Percentiles rank a stretch among this genome's conserved stretches.
These are phyloP conservation scores for Probosciger aterrimus DNA, from an alignment of 2,113 vertebrate species.

Conservation along the genomic window DNA sequence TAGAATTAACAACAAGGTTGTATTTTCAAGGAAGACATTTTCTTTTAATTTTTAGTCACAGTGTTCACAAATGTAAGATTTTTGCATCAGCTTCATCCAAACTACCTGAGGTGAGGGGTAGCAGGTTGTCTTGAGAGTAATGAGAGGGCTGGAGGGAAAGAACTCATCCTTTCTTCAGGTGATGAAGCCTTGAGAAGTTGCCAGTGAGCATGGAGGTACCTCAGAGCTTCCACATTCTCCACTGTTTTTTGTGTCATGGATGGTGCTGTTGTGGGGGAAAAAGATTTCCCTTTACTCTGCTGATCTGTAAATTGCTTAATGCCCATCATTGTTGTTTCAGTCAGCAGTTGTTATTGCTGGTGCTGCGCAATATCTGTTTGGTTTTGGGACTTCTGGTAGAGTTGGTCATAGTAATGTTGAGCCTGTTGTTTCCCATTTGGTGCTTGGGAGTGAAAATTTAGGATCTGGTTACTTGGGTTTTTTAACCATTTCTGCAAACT, in stretches of 20 bases:
- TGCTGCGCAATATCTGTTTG: neutral
- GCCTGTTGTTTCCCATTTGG: neutral
- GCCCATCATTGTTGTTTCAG: neutral
- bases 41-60: neutral
- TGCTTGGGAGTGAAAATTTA: neutral
- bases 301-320: neutral
- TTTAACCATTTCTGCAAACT: neutral
- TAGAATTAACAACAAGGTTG: neutral
- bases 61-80: neutral
- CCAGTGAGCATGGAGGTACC: neutral
- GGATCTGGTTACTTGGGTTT: neutral
- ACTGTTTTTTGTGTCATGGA: neutral
- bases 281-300: neutral
- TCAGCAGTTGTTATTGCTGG: neutral
- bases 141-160: neutral
- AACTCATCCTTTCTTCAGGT: neutral
- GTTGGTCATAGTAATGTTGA: neutral
- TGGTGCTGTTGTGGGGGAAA: neutral
- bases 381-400: neutral
- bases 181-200: neutral
- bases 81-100: neutral
- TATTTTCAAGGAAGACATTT: neutral
- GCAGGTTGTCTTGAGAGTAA: neutral
- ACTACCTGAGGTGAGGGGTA: neutral
- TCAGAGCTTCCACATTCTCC: rapidly evolving